These are phyloP conservation scores for Brachyalestes nurse DNA, from an alignment of 2,797 vertebrate species.

Conservation along the genomic window DNA sequence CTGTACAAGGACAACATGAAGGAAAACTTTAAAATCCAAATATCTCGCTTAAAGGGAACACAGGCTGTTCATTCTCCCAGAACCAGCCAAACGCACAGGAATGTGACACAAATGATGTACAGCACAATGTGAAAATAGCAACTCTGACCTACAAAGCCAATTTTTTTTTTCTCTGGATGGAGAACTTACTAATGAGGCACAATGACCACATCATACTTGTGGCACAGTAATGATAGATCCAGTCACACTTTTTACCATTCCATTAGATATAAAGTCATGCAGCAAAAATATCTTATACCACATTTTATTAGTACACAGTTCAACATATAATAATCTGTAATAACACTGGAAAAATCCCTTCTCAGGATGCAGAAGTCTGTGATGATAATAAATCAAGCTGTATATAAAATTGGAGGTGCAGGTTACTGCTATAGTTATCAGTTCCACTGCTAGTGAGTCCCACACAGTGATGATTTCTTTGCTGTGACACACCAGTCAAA, in stretches of 20 bases:
- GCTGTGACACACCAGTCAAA: too few species aligned
- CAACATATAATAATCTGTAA: background rate
- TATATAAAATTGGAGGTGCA: background rate
- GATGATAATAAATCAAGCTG: background rate
- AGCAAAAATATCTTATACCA: background rate
- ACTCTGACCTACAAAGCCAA: background rate
- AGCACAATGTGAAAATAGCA: conserved; percentile 19
- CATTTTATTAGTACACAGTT: conserved; percentile 9
- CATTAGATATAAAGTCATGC: background rate
- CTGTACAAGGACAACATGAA: conserved; percentile 26
- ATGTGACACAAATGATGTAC: conserved; percentile 14
- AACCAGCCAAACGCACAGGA: background rate
- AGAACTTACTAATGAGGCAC: conserved; percentile 34
- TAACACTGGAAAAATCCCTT: background rate
- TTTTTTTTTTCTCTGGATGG: background rate
- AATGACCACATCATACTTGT: background rate
- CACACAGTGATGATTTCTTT: too few species aligned
- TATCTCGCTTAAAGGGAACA: conserved; percentile 13
- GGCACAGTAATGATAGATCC: conserved; percentile 17
- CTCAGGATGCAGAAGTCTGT: background rate
- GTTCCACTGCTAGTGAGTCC: too few species aligned
- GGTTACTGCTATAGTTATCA: background rate
- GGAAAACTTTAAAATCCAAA: conserved; percentile 1
- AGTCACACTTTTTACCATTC: background rate
- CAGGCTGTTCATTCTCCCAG: background rate